A percentile compares a stretch with the other conserved stretches of the same genome.
Evolutionary conservation across 2,888 invertebrate genomes (phyloP).

Genomic region (Lycia hirtaria): DNA sequence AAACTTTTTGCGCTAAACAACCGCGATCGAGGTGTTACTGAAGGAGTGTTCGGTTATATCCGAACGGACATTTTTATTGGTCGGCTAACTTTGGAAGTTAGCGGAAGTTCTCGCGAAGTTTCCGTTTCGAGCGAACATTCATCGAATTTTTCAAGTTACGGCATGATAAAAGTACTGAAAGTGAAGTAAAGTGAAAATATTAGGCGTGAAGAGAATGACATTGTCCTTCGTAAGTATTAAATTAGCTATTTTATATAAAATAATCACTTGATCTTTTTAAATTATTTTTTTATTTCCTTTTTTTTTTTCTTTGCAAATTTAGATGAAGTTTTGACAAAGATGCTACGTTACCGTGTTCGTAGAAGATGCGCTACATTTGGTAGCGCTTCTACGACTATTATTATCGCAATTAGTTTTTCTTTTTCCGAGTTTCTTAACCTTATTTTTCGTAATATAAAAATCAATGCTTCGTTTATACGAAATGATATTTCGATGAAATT

Average conservation of each 20-base stretch:
- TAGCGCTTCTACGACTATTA: constrained; percentile 5
- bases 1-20: constrained; percentile 41
- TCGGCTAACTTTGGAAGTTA: constrained; percentile 41
- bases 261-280: too few species aligned
- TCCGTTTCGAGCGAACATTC: constrained; percentile 36
- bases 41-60: constrained; percentile 36
- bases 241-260: not conserved
- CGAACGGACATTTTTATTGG: constrained; percentile 45
- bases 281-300: not conserved
- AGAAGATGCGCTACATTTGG: constrained; percentile 18
- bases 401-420: not conserved
- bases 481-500: not conserved
- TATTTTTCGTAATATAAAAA: not conserved
- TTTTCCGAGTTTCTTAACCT: not conserved
- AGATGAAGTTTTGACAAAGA: not conserved
- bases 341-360: constrained; percentile 12
- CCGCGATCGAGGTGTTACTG: constrained; percentile 41
- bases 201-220: constrained; percentile 80
- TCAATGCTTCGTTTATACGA: not conserved
- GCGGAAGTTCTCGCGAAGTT: constrained; percentile 49
- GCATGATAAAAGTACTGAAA: constrained; percentile 53
- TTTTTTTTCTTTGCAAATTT: not conserved
- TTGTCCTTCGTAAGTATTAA: constrained; percentile 80
- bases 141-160: constrained; percentile 47
- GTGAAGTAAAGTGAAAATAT: constrained; percentile 60